Evolutionary conservation across 2,113 vertebrate species (phyloP), one percentile per base, ranked within the genome.

Genomic region (Pao palembangensis): DNA sequence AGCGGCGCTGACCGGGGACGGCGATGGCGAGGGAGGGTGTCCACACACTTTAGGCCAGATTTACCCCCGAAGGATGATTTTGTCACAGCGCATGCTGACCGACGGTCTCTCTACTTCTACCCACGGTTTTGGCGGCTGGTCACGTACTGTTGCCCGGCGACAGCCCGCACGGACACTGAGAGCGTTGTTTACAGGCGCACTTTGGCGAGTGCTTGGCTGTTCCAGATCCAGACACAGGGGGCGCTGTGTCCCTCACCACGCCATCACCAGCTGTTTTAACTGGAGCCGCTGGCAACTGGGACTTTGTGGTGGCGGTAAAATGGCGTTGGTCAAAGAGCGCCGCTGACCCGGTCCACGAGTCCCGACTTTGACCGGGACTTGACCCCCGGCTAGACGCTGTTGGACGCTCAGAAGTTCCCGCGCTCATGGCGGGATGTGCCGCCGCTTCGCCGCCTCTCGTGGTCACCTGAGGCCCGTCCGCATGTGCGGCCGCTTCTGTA

Each of bases 111-210:
- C 88, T 87, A 91, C 13, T 46, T 82, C 90, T 92, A 91, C 68
- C 16, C 8, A 52, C 69, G 56, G 14, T 49, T 58, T 12, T 38
- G 34, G 34, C 11, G 5, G 73, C 78, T 67, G 64, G 8, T 80
- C 66, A 95, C 93, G 85, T 96, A 95, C 94, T 92, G 91, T 90
- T 87, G 74, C 85, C 88, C 58, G 91, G 34, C 79, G 91, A 87
- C 85, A 81, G 72, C 90, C 2, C 90, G 87, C 93, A 94, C 58
- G 86, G 83, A 88, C 91, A 92, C 77, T 82, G 82, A 87, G 77
- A 79, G 81, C 76, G 53, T 58, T 64, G 73, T 80, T 82, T 86
- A 88, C 88, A 91, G 53, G 74, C 82, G 78, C 90, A 93, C 67
- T 84, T 79, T 52, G 78, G 47, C 49, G 64, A 11, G 3, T 54